Conservation (phyloP, 2,113 vertebrate species). For the Thermophis baileyi region DNA sequence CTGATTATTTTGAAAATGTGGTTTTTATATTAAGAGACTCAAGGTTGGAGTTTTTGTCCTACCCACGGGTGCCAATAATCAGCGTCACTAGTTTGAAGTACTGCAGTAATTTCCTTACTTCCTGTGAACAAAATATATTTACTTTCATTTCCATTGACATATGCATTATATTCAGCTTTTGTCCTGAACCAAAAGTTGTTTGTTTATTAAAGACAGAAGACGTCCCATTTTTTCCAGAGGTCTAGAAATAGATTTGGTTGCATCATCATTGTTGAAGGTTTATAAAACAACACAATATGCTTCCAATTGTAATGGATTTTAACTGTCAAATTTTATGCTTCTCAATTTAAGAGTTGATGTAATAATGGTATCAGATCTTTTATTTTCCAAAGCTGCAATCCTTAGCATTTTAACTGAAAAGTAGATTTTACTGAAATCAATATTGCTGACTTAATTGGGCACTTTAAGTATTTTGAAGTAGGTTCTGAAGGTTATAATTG, state of each 20-base stretch:
- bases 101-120: constrained; percentile 30
- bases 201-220: background rate
- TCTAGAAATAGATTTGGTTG: background rate
- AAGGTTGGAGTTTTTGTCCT: background rate
- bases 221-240: background rate
- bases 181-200: background rate
- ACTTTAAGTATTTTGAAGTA: background rate
- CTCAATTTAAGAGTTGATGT: background rate
- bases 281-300: background rate
- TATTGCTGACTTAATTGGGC: background rate
- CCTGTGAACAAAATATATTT: constrained; percentile 25
- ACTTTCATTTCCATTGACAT: background rate
- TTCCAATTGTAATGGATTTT: background rate
- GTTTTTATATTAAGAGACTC: constrained; percentile 34
- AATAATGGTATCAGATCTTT: background rate
- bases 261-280: background rate
- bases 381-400: background rate
- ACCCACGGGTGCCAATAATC: background rate
- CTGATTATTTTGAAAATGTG: constrained; percentile 39
- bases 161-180: background rate
- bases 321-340: background rate
- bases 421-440: background rate
- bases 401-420: background rate
- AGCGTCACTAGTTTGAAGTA: background rate
- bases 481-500: background rate